Evolutionary conservation across 2,113 vertebrate species (phyloP), one percentile per base, ranked within the genome.

Genomic region (Syngnathus typhle): DNA sequence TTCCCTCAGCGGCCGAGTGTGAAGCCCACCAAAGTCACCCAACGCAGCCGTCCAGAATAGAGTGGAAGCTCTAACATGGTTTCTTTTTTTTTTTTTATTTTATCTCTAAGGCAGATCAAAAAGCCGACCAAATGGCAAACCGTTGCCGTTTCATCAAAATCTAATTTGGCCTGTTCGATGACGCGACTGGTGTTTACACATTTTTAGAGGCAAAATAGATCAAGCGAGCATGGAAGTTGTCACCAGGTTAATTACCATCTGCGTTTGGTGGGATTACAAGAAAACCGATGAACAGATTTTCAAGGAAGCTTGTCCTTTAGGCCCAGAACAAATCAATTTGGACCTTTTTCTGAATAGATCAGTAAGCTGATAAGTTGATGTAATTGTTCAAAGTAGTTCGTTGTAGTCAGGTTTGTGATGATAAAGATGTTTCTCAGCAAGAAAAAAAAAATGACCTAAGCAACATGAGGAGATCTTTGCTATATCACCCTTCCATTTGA

Each of bases 11-110:
- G 74, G 81, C 85, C 76, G 80, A 85, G 88, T 85, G 88, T 84
- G 85, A 88, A 87, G 77, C 70, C 81, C 39, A 65, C 76, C 88
- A 91, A 85, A 90, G 87, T 91, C 89, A 90, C 85, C 81, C 73
- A 76, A 72, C 74, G 73, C 72, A 74, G 76, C 66, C 56, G 19
- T 52, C 68, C 19, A 63, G 15, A 46, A 41, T 69, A 55, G 37
- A 56, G 18, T 6, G 41, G n/a, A 44, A 67, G 58, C 70, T 18
- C 7, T 46, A n/a, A 21, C 36, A 64, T 41, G 0, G 8, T 70
- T 79, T 74, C 70, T 59, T 37, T 38, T n/a, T n/a, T n/a, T n/a
- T n/a, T n/a, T n/a, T n/a, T n/a, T n/a, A n/a, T n/a, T n/a, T n/a
- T n/a, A n/a, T n/a, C n/a, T n/a, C n/a, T n/a, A n/a, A n/a, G 65